Conservation (phyloP, 1,140 invertebrate species). For the Ceratitis capitata region DNA sequence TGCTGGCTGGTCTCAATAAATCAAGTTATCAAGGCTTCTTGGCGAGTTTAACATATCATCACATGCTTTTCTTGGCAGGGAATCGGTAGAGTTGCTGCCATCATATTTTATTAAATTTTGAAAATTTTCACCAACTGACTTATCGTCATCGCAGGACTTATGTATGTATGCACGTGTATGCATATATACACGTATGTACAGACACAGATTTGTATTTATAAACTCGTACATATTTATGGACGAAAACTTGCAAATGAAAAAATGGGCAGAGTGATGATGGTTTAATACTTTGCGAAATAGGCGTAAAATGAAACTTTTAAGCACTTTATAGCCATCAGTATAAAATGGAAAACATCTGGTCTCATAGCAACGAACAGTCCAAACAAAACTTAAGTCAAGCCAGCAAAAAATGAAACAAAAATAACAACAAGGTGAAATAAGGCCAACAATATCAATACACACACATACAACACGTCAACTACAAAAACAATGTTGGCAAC, state of each 20-base stretch:
- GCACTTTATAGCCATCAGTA: constrained; percentile 62
- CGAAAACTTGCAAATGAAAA: too few relatives aligned
- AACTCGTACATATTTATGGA: neutral
- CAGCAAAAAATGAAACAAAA: neutral
- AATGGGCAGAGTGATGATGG: neutral
- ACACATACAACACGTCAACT: neutral
- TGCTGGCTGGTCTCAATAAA: too few relatives aligned
- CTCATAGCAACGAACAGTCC: neutral
- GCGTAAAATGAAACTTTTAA: constrained; percentile 65
- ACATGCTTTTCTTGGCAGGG: too few relatives aligned
- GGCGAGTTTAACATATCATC: too few relatives aligned
- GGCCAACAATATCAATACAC: neutral
- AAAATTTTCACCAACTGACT: neutral
- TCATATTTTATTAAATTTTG: too few relatives aligned
- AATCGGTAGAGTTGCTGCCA: too few relatives aligned
- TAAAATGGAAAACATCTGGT: constrained; percentile 44
- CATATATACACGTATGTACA: neutral
- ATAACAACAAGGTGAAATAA: too few relatives aligned
- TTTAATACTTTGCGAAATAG: constrained; percentile 58
- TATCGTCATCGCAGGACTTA: neutral
- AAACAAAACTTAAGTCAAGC: neutral
- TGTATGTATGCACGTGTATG: neutral
- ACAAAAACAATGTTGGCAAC: neutral
- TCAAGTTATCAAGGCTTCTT: too few relatives aligned
- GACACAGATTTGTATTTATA: too few relatives aligned